Evolutionary conservation across 2,113 vertebrate genomes (phyloP).

Genomic region (Poeciliopsis turrubarensis): DNA sequence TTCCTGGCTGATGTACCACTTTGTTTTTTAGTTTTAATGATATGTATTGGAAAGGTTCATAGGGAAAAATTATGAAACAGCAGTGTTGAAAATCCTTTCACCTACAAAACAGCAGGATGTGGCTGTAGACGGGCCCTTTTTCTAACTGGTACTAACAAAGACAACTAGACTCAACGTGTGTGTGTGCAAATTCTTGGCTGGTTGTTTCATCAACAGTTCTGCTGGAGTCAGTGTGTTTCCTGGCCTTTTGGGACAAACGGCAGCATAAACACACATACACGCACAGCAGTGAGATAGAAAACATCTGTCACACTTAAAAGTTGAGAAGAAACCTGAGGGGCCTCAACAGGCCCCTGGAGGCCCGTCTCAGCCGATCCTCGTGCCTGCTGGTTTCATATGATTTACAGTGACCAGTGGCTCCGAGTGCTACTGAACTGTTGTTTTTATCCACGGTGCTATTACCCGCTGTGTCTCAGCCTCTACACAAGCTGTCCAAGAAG

Average conservation of each 20-base stretch:
- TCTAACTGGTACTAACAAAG: slow-evolving; percentile 44
- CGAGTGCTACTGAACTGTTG: slow-evolving; percentile 37
- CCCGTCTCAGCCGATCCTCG: not conserved
- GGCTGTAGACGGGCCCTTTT: slow-evolving; percentile 26
- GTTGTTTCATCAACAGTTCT: slow-evolving; percentile 49
- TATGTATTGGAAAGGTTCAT: not conserved
- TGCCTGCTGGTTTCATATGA: slow-evolving; percentile 12
- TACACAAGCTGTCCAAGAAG: slow-evolving; percentile 59
- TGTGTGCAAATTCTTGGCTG: slow-evolving; percentile 6
- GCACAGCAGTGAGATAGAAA: slow-evolving; percentile 39
- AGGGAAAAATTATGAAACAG: not conserved
- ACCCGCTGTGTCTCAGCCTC: slow-evolving; percentile 55
- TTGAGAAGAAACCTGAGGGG: slow-evolving; percentile 34
- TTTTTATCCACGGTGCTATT: slow-evolving; percentile 70
- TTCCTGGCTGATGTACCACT: not conserved
- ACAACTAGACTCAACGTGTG: slow-evolving; percentile 51
- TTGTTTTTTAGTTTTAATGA: not conserved
- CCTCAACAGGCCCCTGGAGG: not conserved
- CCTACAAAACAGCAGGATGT: slow-evolving; percentile 31
- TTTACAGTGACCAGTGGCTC: slow-evolving; percentile 12
- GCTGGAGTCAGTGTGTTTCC: slow-evolving; percentile 32
- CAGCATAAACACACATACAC: slow-evolving; percentile 19
- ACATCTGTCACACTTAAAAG: slow-evolving; percentile 49
- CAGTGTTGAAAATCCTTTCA: slow-evolving; percentile 16
- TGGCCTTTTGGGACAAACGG: slow-evolving; percentile 8